Base-by-base conservation (phyloP, 2,113 vertebrate genomes). In the Anarrhichthys ocellatus region DNA sequence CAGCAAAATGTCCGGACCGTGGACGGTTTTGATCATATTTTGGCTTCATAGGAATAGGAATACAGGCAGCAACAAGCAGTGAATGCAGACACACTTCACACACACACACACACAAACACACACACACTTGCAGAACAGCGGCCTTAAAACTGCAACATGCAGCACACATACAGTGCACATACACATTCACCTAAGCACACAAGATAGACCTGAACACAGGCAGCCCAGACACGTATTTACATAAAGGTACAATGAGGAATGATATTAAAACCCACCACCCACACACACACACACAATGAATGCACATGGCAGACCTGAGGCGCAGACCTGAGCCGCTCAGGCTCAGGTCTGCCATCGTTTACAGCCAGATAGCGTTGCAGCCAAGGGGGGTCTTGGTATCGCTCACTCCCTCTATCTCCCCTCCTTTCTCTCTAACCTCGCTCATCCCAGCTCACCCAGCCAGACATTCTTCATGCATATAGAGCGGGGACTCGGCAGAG, bases 361-460 rank as follows among this genome's bases (percentile, higher is more conserved):
- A 78, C 65, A 72, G 89, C 80, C 76, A 88, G 88, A 89, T 87
- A 87, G 75, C 69, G 86, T 18, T 27, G 74, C 82, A 88, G 88
- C 86, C 83, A 79, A 46, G 10, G 85, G 78, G 84, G 91, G 83
- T 91, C 82, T 54, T n/a, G 40, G 63, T 79, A 61, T 86, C 84
- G 73, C 78, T 79, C 48, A 1, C 77, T 81, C 46, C 24, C 61
- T 64, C 83, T 75, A 2, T 82, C 77, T 67, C 54, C 46, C 34
- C 70, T 76, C 67, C 48, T 76, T 78, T 83, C 79, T 87, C 44
- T 79, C 77, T 87, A 84, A 81, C 86, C 84, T 87, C 67, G 3
- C 81, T 87, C 42, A 22, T 50, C 74, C 70, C 54, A 20, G 34
- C 85, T 87, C 75, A 1, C 70, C 62, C 54, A 67, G 76, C 71